phyloP scores from a whole-genome alignment of 2,797 vertebrate genomes.

The Pipistrellus pipistrellus region DNA sequence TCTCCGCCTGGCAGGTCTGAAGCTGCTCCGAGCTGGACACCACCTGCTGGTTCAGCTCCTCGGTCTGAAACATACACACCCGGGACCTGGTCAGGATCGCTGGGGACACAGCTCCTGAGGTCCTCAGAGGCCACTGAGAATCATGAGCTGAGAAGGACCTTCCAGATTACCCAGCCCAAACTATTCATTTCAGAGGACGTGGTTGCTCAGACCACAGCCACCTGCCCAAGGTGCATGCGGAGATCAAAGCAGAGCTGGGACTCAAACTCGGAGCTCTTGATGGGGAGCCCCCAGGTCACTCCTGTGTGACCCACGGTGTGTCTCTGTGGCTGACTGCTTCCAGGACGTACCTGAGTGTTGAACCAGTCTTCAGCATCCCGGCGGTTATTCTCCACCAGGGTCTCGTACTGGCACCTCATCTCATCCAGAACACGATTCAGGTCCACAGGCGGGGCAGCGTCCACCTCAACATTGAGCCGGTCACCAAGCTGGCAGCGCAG shows the following conservation, averaged over 20 bases:
- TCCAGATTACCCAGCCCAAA: not conserved
- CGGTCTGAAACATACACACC: conserved; percentile 74
- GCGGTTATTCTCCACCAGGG: conserved; percentile 84
- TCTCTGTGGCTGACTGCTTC: not conserved
- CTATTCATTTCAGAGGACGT: not conserved
- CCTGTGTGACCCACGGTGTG: accelerated
- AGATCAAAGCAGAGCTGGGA: not conserved
- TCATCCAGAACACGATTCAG: conserved; percentile 83
- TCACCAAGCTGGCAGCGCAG: conserved; percentile 84
- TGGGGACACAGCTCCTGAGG: not conserved
- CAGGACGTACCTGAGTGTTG: conserved; percentile 77
- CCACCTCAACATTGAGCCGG: conserved; percentile 84
- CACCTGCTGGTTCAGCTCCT: conserved; percentile 85
- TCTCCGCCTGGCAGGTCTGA: conserved; percentile 80
- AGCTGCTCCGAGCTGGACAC: conserved; percentile 80
- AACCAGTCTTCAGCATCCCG: conserved; percentile 85
- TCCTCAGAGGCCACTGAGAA: not conserved
- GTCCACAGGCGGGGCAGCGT: conserved; percentile 82
- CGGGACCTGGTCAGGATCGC: not conserved
- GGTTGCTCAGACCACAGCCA: not conserved
- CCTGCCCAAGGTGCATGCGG: not conserved
- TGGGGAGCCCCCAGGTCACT: not conserved
- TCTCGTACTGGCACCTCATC: conserved; percentile 86
- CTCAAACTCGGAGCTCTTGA: not conserved
- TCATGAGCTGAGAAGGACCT: not conserved